These are phyloP conservation scores for Ceratosolen fusciceps DNA, from an alignment of 1,140 invertebrate genomes.

Conservation along the genomic window DNA sequence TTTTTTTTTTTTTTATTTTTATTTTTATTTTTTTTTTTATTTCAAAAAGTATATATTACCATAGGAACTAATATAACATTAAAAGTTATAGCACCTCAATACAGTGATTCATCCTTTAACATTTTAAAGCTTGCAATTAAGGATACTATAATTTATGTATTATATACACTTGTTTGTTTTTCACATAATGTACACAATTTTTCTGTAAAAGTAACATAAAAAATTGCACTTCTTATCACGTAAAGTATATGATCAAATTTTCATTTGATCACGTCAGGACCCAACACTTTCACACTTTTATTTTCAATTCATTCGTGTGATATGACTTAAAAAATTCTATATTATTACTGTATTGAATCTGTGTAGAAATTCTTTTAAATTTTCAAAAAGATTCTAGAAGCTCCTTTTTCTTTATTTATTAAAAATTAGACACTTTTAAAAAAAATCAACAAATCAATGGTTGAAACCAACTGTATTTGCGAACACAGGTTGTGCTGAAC, in stretches of 20 bases:
- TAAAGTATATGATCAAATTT: slow-evolving; percentile 30
- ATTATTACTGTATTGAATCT: slow-evolving; percentile 3
- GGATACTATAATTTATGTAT: slow-evolving; percentile 37
- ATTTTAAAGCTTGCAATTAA: slow-evolving; percentile 19
- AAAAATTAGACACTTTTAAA: slow-evolving; percentile 28
- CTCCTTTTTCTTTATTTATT: slow-evolving; percentile 24
- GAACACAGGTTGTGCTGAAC: slow-evolving; percentile 78
- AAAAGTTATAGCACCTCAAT: slow-evolving; percentile 40
- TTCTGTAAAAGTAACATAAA: slow-evolving; percentile 40
- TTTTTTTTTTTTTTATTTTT: not conserved
- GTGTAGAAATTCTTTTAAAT: slow-evolving; percentile 25
- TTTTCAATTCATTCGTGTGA: slow-evolving; percentile 38
- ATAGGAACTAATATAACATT: slow-evolving; percentile 28
- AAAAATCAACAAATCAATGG: slow-evolving; percentile 16
- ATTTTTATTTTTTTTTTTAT: slow-evolving; percentile 15
- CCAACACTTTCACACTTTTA: slow-evolving; percentile 32
- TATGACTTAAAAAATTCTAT: slow-evolving; percentile 37
- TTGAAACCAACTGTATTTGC: slow-evolving; percentile 18
- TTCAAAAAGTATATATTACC: slow-evolving; percentile 37
- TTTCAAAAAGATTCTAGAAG: slow-evolving; percentile 32
- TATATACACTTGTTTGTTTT: slow-evolving; percentile 26
- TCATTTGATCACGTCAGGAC: slow-evolving; percentile 20
- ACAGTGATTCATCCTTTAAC: not conserved
- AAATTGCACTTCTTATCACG: slow-evolving; percentile 36
- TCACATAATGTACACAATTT: slow-evolving; percentile 42